phyloP scores from a whole-genome alignment of 2,888 invertebrate genomes.

The Acrocera orbiculus region DNA sequence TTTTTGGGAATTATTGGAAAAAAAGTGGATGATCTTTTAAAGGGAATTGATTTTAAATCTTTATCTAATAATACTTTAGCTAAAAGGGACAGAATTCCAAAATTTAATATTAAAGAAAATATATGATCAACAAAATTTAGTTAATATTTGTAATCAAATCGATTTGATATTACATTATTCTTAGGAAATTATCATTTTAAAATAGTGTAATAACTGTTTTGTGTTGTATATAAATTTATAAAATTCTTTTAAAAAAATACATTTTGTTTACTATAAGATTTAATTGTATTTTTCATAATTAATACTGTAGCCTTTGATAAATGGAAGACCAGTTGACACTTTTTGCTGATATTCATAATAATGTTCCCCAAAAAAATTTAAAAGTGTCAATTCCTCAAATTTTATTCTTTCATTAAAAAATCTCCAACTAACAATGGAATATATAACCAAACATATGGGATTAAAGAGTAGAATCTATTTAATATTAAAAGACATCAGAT shows the following conservation, averaged over 20 bases:
- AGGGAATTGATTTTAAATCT: too few species aligned
- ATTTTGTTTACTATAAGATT: too few species aligned
- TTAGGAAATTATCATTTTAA: too few species aligned
- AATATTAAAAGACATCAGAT: too few species aligned
- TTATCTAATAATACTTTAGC: constrained; percentile 27
- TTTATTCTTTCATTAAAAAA: constrained; percentile 80
- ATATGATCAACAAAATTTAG: too few species aligned
- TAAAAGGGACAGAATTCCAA: constrained; percentile 28
- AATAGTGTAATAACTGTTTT: too few species aligned
- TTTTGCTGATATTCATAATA: constrained; percentile 71
- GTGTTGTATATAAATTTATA: too few species aligned
- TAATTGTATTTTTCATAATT: too few species aligned
- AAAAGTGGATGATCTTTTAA: too few species aligned
- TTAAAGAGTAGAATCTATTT: constrained; percentile 69
- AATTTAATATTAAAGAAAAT: constrained; percentile 28
- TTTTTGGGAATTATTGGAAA: constrained; percentile 70
- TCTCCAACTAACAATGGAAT: constrained; percentile 68
- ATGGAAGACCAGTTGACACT: constrained; percentile 76
- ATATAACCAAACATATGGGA: constrained; percentile 69
- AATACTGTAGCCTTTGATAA: constrained; percentile 70
- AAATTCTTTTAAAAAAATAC: too few species aligned
- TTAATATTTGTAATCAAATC: too few species aligned
- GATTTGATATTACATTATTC: too few species aligned
- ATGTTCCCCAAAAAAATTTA: constrained; percentile 80
- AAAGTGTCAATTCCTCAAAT: constrained; percentile 73